phyloP scores from a whole-genome alignment of 2,113 vertebrate species.

The Actenoides lindsayi region DNA sequence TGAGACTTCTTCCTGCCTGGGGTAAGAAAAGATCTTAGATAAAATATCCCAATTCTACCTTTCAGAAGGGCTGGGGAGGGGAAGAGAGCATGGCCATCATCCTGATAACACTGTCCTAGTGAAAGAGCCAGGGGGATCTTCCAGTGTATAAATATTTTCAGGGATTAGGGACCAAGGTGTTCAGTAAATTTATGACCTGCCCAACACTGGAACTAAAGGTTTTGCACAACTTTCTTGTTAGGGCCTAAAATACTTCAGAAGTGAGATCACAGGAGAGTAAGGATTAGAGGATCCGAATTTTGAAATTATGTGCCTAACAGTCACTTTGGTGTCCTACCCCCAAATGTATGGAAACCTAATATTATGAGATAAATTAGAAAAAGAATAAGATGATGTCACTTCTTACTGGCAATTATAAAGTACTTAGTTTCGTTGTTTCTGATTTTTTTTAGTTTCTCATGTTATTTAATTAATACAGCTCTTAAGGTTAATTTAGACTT shows the following conservation, averaged over 20 bases:
- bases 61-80: neutral
- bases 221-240: neutral
- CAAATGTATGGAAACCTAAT: neutral
- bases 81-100: neutral
- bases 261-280: neutral
- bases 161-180: neutral
- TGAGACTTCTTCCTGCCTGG: neutral
- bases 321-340: neutral
- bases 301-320: neutral
- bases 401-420: neutral
- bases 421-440: neutral
- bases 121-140: neutral
- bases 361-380: neutral
- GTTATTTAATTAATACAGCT: slow-evolving; percentile 41
- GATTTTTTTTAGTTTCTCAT: neutral
- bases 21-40: neutral
- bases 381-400: neutral
- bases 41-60: neutral
- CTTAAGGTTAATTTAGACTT: slow-evolving; percentile 49
- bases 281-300: neutral
- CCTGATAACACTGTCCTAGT: neutral
- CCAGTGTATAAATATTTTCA: neutral
- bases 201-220: neutral
- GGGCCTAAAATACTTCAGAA: neutral
- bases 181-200: neutral